A percentile compares a stretch with the other conserved stretches of the same genome.
These are phyloP conservation scores for Leptinotarsa rubiginosa DNA, from an alignment of 2,888 invertebrate genomes.

Conservation along the genomic window DNA sequence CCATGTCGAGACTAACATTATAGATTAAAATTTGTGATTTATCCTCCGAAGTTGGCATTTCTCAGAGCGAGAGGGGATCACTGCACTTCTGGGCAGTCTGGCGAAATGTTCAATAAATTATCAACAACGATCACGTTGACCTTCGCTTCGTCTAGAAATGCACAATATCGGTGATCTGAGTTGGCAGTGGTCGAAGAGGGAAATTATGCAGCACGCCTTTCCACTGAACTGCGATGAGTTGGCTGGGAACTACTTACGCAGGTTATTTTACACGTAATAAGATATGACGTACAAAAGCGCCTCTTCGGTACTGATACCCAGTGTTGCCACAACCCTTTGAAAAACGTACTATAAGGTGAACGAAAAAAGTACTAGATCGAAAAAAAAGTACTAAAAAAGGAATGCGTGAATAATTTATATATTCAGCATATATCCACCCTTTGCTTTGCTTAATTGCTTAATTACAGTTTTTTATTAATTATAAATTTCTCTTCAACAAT, in stretches of 20 bases:
- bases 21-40: constrained; percentile 55
- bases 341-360: too few species aligned
- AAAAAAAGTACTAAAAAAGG: too few species aligned
- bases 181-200: constrained; percentile 43
- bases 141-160: constrained; percentile 51
- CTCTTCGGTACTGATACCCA: too few species aligned
- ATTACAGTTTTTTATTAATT: too few species aligned
- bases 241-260: constrained; percentile 12
- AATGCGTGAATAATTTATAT: too few species aligned
- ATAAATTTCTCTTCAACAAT: too few species aligned
- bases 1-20: constrained; percentile 54
- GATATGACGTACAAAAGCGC: not conserved
- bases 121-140: constrained; percentile 52
- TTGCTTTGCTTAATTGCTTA: too few species aligned
- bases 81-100: constrained; percentile 45
- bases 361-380: too few species aligned
- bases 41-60: constrained; percentile 40
- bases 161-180: constrained; percentile 51
- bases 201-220: constrained; percentile 36
- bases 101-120: constrained; percentile 52
- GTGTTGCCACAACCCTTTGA: too few species aligned
- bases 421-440: too few species aligned
- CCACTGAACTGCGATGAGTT: constrained; percentile 5
- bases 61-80: constrained; percentile 39
- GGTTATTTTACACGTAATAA: constrained; percentile 1